phyloP scores from a whole-genome alignment of 1,140 invertebrate species.

The Vanessa atalanta region DNA sequence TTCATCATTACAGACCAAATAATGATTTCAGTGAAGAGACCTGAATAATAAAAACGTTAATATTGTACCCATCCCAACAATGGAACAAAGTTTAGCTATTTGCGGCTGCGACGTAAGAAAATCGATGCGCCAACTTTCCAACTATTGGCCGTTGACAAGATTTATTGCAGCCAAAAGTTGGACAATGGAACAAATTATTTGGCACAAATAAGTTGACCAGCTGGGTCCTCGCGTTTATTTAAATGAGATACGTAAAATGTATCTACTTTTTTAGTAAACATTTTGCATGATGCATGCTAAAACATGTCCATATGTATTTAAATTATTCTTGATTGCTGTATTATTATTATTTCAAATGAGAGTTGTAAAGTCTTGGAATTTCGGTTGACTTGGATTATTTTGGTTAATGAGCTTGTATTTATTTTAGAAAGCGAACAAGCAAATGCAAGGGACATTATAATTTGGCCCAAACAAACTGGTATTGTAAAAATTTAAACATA shows the following conservation, averaged over 20 bases:
- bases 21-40: constrained; percentile 4
- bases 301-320: too few species aligned
- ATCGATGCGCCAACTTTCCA: constrained; percentile 17
- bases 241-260: not conserved
- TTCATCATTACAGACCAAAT: not conserved
- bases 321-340: too few species aligned
- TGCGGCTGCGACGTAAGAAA: constrained; percentile 14
- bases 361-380: too few species aligned
- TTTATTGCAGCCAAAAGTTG: constrained; percentile 7
- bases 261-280: too few species aligned
- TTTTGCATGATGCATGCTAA: too few species aligned
- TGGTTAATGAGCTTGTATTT: too few species aligned
- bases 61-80: constrained; percentile 27
- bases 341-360: too few species aligned
- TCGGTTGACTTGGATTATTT: too few species aligned
- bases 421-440: too few species aligned
- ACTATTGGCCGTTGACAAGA: constrained; percentile 9
- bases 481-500: too few species aligned
- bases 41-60: constrained; percentile 24
- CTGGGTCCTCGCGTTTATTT: not conserved
- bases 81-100: constrained; percentile 18
- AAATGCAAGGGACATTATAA: too few species aligned
- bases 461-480: too few species aligned
- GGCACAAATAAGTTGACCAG: constrained; percentile 1
- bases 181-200: constrained; percentile 9